Conservation (phyloP, 2,797 vertebrate species). For the Acipenser oxyrinchus region DNA sequence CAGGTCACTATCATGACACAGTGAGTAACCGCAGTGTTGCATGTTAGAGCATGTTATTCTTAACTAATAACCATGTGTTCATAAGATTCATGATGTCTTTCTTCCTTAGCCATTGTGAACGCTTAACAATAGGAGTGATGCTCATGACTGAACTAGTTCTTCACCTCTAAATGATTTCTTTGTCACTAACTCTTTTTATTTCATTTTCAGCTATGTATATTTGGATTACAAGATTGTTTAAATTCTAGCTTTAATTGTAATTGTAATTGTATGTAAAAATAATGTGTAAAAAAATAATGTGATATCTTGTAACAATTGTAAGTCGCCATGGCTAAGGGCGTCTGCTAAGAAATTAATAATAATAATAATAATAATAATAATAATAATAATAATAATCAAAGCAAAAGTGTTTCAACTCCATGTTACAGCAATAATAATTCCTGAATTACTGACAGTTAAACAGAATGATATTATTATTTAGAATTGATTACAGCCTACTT, state of each 20-base stretch:
- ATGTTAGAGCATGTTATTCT: conserved; percentile 36
- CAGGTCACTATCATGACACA: conserved; percentile 11
- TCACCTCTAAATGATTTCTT: conserved; percentile 25
- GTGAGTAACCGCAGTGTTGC: conserved; percentile 21
- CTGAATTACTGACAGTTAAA: no score
- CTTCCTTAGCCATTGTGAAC: conserved; percentile 39
- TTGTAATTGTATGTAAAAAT: no score
- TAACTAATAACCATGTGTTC: conserved; percentile 23
- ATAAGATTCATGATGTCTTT: conserved; percentile 29
- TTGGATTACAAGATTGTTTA: not conserved
- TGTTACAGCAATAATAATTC: no score
- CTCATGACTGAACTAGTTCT: conserved; percentile 25
- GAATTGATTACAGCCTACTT: no score
- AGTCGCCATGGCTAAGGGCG: no score
- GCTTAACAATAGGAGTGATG: conserved; percentile 41
- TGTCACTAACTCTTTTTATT: conserved; percentile 44
- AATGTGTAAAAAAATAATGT: no score
- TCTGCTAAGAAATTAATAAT: no score
- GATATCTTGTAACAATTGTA: no score
- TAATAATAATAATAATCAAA: no score
- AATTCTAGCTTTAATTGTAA: not conserved
- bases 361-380: no score
- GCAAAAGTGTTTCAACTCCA: no score
- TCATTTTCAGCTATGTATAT: conserved; percentile 40
- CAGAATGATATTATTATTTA: no score